phyloP scores from a whole-genome alignment of 2,113 vertebrate genomes.

The Numenius arquata region DNA sequence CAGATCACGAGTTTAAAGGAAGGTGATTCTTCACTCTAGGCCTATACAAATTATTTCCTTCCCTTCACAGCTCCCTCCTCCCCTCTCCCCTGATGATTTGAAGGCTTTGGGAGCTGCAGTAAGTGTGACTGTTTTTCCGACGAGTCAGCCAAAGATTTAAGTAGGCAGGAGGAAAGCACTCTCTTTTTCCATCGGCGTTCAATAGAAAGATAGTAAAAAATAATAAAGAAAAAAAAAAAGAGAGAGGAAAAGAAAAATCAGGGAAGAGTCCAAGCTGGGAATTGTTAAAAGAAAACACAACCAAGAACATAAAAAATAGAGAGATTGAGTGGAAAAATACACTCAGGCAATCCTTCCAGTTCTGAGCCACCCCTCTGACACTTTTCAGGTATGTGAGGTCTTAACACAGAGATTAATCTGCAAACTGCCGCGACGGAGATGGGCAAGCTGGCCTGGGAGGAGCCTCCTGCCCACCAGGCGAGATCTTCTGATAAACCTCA shows the following conservation, averaged over 20 bases:
- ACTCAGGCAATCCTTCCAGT: background rate
- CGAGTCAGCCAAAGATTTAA: background rate
- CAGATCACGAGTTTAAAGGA: background rate
- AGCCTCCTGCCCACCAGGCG: background rate
- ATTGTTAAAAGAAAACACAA: background rate
- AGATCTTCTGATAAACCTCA: background rate
- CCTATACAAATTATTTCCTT: constrained; percentile 29
- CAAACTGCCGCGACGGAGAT: background rate
- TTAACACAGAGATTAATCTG: background rate
- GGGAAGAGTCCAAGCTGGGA: background rate
- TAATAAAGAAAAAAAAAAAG: background rate
- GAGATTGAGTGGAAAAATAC: background rate
- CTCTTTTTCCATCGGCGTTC: background rate
- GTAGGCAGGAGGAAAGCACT: constrained; percentile 8
- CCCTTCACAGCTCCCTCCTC: background rate
- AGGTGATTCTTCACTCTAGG: constrained; percentile 17
- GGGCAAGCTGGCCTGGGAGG: background rate
- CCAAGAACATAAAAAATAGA: background rate
- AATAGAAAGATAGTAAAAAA: background rate
- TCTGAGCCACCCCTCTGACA: background rate
- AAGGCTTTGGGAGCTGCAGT: constrained; percentile 22
- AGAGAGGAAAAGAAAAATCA: background rate
- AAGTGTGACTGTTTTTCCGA: background rate
- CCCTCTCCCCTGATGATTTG: background rate
- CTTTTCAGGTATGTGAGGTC: background rate